Evolutionary conservation across 2,888 invertebrate genomes (phyloP).

Genomic region (Oligia fasciuncula): DNA sequence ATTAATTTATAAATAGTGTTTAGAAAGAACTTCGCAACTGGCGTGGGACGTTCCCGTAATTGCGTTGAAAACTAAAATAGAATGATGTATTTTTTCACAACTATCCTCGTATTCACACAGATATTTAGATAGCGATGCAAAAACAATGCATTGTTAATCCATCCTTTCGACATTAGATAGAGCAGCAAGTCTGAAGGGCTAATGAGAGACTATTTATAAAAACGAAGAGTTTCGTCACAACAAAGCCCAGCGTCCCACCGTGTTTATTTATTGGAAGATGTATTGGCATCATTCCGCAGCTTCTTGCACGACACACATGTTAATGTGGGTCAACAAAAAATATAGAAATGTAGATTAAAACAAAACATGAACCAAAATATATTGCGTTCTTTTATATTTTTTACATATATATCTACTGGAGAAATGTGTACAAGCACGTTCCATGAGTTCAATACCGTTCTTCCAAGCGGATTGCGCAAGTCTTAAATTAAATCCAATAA

Average conservation of each 20-base stretch:
- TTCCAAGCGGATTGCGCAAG: constrained; percentile 20
- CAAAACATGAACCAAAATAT: constrained; percentile 16
- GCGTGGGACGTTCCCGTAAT: constrained; percentile 74
- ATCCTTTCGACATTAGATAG: constrained; percentile 66
- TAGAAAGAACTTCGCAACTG: constrained; percentile 74
- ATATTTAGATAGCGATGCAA: constrained; percentile 53
- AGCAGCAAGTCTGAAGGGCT: constrained; percentile 68
- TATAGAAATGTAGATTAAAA: constrained; percentile 29
- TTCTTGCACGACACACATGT: constrained; percentile 70
- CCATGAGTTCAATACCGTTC: constrained; percentile 19
- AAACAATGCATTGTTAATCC: constrained; percentile 61
- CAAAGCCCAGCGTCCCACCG: constrained; percentile 72
- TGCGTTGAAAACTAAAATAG: constrained; percentile 72
- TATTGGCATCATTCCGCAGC: constrained; percentile 77
- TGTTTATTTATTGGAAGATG: constrained; percentile 73
- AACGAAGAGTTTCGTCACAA: constrained; percentile 73
- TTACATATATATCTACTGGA: neutral
- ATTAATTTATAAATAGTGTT: constrained; percentile 66
- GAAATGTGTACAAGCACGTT: constrained; percentile 10
- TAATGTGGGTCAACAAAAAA: constrained; percentile 70
- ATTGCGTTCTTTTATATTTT: constrained; percentile 26
- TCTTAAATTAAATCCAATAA: constrained; percentile 13
- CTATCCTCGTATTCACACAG: constrained; percentile 60
- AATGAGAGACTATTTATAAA: constrained; percentile 75
- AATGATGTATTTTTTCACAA: constrained; percentile 64